Evolutionary conservation across 2,113 vertebrate genomes (phyloP).

Genomic region (Myanophis thanlyinensis): DNA sequence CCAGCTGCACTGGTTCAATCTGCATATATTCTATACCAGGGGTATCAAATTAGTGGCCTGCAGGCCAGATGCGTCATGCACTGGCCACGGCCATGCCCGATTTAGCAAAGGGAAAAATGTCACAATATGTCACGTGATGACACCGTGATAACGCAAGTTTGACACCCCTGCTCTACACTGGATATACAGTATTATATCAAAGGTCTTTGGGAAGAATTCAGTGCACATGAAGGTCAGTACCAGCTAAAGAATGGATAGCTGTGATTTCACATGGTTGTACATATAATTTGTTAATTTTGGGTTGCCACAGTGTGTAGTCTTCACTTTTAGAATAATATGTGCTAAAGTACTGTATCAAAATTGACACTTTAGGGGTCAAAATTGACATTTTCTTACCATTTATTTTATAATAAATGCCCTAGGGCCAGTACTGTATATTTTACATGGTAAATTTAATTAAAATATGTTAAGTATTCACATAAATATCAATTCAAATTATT

Average conservation of each 20-base stretch:
- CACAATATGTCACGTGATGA: too few relatives aligned
- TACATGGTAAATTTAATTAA: not conserved
- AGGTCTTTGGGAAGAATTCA: not conserved
- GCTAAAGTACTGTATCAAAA: not conserved
- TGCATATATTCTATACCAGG: too few relatives aligned
- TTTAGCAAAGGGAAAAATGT: too few relatives aligned
- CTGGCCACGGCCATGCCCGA: too few relatives aligned
- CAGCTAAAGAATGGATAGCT: not conserved
- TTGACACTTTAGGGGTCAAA: not conserved
- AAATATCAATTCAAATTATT: not conserved
- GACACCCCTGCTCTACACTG: not conserved
- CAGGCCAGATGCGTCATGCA: too few relatives aligned
- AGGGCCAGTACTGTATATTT: not conserved
- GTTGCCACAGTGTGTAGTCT: not conserved
- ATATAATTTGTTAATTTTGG: not conserved
- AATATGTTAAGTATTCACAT: not conserved
- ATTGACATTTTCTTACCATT: not conserved
- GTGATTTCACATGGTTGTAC: not conserved
- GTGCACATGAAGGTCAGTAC: not conserved
- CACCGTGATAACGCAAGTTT: too few relatives aligned
- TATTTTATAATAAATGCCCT: not conserved
- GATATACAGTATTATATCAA: not conserved
- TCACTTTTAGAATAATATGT: not conserved
- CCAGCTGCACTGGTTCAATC: not conserved
- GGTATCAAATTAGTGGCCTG: too few relatives aligned